Base-by-base conservation (phyloP, 2,113 vertebrate species). In the Vombatus ursinus region DNA sequence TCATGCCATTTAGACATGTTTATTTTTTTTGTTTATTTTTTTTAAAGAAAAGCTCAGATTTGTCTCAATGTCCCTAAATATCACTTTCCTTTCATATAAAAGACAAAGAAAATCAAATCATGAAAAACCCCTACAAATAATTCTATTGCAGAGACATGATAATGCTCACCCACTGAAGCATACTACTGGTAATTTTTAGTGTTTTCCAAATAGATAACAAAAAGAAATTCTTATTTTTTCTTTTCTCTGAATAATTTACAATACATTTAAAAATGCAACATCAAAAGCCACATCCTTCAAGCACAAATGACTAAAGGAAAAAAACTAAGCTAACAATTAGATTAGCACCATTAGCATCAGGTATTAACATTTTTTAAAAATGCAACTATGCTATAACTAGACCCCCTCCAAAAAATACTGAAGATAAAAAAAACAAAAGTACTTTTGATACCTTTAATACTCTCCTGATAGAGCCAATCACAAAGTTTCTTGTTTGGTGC, bases 381-480 rank as follows among this genome's bases (percentile, higher is more conserved):
- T 16, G 92, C 0, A n/a, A 6, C 8, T 53, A 95, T 54, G 48
- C 44, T 93, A 95, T 0, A 57, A 84, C 11, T 50, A 92, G 8
- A 93, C 5, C 50, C 90, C 94, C 61, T 93, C 9, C 5, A 25
- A 95, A 14, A 96, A 97, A 93, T 91, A 91, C 0, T 44, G 31
- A 91, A 95, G 28, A 89, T 0, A 52, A 23, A 37, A 31, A 52
- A 22, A 95, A 52, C 84, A 91, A 28, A 37, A 90, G n/a, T 2
- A 89, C 28, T 52, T 91, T 0, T 2, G 8, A 94, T 98, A 99
- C 99, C 99, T 99, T 99, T 91, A 98, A 97, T 90, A 99, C 96
- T 25, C 99, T 99, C 95, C 97, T 99, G 97, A 99, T 97, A 25
- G 99, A 99, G 91, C 99, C 99, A 95, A 99, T 96, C n/a, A 97